Evolutionary conservation across 35 echinoderm and acorn worm species (phyloP), one percentile per base, ranked within the genome.

Genomic region (Apostichopus californicus): DNA sequence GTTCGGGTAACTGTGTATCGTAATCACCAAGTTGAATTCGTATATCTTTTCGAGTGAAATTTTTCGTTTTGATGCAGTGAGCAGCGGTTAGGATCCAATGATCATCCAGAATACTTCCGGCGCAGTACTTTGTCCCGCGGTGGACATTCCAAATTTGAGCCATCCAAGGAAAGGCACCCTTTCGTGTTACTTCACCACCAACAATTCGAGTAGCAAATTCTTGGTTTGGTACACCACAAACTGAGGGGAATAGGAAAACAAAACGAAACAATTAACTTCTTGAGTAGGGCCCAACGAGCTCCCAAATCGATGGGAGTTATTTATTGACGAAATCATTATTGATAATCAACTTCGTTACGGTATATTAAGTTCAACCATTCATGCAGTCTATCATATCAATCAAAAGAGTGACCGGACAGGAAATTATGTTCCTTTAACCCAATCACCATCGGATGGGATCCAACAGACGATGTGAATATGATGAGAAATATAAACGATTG

Each of bases 1-100:
- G 78, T 81, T 98, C 96, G 22, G 92, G 94, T 24, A 95, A n/a
- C 8, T 59, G n/a, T 20, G 80, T 92, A 89, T 98, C 94, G 57
- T 93, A 86, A 59, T 98, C 94, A 26, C 96, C 96, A 23, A 98
- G 75, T 24, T 94, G 94, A 56, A 98, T 92, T 60, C 78, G 87
- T 55, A 98, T 85, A 59, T 92, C 60, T 0, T 77, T 57, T 17
- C 72, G 54, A 3, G 89, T 92, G 26, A 73, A 22, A 18, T 92
- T 94, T 5, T 64, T 64, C 8, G 10, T 26, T 55, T 73, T 83
- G 71, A 98, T 87, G 70, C 96, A 98, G 58, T 98, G 96, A 23
- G 96, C 94, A 78, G 96, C 96, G 15, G 96, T 98, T 25, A 98
- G 22, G 71, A 98, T 98, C 96, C 96, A 98, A 12, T 94, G 85